Conservation (phyloP, 2,888 invertebrate species). For the Nomada ruficornis region DNA sequence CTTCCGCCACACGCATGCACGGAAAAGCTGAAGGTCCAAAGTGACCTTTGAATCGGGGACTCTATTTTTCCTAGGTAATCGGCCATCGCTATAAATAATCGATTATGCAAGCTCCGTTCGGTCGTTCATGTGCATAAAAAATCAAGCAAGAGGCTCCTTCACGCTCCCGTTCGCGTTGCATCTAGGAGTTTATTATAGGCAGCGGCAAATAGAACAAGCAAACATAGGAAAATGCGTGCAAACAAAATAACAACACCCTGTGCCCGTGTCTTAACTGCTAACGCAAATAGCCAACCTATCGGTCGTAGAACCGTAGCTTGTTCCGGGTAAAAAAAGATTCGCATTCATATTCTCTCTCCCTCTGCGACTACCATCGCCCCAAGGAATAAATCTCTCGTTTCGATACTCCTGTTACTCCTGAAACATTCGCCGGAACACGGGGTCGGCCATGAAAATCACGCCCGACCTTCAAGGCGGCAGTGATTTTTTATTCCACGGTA, state of each 20-base stretch:
- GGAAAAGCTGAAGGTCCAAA: slow-evolving; percentile 3
- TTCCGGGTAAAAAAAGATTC: not conserved
- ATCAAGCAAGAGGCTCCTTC: slow-evolving; percentile 46
- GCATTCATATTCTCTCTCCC: not conserved
- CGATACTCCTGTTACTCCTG: not conserved
- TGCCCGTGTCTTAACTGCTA: not conserved
- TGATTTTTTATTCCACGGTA: slow-evolving; percentile 9
- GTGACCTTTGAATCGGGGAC: slow-evolving; percentile 40
- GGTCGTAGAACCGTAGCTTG: too few species aligned
- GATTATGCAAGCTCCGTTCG: slow-evolving; percentile 54
- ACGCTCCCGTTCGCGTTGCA: slow-evolving; percentile 47
- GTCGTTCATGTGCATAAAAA: slow-evolving; percentile 49
- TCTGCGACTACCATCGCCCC: too few species aligned
- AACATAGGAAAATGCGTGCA: slow-evolving; percentile 25
- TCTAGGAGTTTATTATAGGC: slow-evolving; percentile 43
- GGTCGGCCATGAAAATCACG: slow-evolving; percentile 38
- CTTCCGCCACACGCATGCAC: too few species aligned
- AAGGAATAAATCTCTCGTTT: not conserved
- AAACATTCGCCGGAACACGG: not conserved
- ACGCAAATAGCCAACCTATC: not conserved
- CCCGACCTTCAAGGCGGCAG: slow-evolving; percentile 47
- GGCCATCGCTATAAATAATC: slow-evolving; percentile 54
- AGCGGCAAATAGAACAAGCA: slow-evolving; percentile 41
- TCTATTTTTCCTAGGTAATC: slow-evolving; percentile 33
- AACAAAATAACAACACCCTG: slow-evolving; percentile 21